phyloP scores from a whole-genome alignment of 2,113 vertebrate species.

The Etia nguti region DNA sequence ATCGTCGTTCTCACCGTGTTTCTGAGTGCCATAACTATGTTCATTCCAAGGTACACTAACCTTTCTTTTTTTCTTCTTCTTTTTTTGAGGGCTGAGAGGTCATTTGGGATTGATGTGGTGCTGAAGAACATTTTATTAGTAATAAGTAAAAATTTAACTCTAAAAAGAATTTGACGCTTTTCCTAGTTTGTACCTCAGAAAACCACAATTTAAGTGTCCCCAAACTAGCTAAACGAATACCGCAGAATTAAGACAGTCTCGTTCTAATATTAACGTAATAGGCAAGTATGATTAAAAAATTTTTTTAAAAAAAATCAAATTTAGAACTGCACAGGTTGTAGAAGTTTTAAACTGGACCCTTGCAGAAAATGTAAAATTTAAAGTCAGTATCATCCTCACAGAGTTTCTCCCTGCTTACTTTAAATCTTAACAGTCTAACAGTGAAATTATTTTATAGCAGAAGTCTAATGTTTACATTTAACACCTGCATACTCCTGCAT shows the following conservation, averaged over 20 bases:
- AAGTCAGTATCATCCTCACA: background rate
- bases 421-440: background rate
- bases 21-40: background rate
- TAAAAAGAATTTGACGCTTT: background rate
- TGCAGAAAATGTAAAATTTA: background rate
- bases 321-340: background rate
- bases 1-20: background rate
- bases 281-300: background rate
- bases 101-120: background rate
- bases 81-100: background rate
- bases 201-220: background rate
- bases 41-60: background rate
- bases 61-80: background rate
- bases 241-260: accelerated
- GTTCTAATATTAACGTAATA: background rate
- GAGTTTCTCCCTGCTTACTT: background rate
- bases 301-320: background rate
- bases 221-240: background rate
- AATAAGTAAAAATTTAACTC: background rate
- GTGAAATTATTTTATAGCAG: background rate
- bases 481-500: background rate
- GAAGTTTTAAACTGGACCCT: background rate
- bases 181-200: background rate
- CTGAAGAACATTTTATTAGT: background rate
- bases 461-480: background rate